Evolutionary conservation across 2,888 invertebrate genomes (phyloP), one percentile per base, ranked within the genome.

Genomic region (Lochmaea capreae): DNA sequence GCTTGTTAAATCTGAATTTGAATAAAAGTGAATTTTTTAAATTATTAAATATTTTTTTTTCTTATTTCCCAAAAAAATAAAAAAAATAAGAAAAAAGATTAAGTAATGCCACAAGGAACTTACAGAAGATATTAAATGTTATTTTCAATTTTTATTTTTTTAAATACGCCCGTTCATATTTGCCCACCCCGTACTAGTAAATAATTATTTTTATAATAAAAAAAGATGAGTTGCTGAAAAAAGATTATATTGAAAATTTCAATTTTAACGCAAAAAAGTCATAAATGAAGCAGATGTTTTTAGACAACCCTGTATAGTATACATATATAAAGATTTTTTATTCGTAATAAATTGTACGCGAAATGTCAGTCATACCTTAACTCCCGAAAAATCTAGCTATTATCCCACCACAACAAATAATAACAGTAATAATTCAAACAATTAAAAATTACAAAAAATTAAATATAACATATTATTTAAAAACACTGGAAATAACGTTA

Each of bases 301-400:
- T 39, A n/a, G 33, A n/a, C 61, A 61, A 39, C 54, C 16, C 54
- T 61, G 39, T 61, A 54, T 54, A 54, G 43, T n/a, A n/a, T n/a
- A n/a, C n/a, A 67, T 11, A 54, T 39, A 46, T 39, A 39, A 39
- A 39, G 33, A 39, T 26, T 65, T 12, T 65, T 57, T 52, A 22
- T 54, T 16, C 16, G 11, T 54, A 67, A 54, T 39, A 57, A 57
- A 63, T 70, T 69, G 69, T 67, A 67, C 67, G 58, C 22, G 33
- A 59, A 42, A 18, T 57, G 58, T 67, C 67, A 67, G 67, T 70
- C 63, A 42, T 54, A 57, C 63, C 70, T n/a, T 63, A 70, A 54
- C 63, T 49, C 70, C 70, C 39, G 54, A 70, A 69, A 70, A 63
- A 18, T 63, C 62, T 54, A 70, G 10, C 12, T 33, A 62, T 63